These are phyloP conservation scores for Theocolax elegans DNA, from an alignment of 1,140 invertebrate species.

Conservation along the genomic window DNA sequence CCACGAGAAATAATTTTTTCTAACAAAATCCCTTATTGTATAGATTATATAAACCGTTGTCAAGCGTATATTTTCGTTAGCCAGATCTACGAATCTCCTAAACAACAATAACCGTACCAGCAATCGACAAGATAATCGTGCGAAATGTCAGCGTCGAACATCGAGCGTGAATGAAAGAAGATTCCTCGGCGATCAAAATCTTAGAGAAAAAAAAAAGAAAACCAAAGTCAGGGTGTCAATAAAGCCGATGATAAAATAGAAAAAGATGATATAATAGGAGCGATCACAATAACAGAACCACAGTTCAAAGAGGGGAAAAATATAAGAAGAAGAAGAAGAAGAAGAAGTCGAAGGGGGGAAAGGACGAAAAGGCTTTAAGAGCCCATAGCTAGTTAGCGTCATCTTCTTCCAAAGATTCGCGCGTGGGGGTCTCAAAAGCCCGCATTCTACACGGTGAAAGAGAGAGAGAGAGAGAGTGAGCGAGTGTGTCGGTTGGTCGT, in stretches of 20 bases:
- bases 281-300: background rate
- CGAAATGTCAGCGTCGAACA: background rate
- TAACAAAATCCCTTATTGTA: too few relatives aligned
- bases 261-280: slow-evolving; percentile 22
- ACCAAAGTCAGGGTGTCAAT: background rate
- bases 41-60: too few relatives aligned
- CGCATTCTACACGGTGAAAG: too few relatives aligned
- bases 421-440: slow-evolving; percentile 36
- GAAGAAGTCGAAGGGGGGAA: background rate
- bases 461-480: background rate
- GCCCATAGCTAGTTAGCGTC: slow-evolving; percentile 62
- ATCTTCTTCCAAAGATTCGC: slow-evolving; percentile 49
- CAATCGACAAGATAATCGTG: slow-evolving; percentile 34
- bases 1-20: too few relatives aligned
- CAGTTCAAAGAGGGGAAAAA: background rate
- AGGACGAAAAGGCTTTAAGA: slow-evolving; percentile 22
- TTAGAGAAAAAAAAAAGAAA: slow-evolving; percentile 11
- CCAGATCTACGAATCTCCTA: too few relatives aligned
- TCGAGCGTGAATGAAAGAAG: background rate
- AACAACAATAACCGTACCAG: background rate
- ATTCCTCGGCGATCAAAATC: background rate
- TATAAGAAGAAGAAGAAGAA: slow-evolving; percentile 5
- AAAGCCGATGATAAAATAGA: slow-evolving; percentile 8
- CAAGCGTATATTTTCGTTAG: too few relatives aligned
- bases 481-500: too few relatives aligned